These are phyloP conservation scores for Rhea pennata DNA, from an alignment of 2,113 vertebrate species.

Conservation along the genomic window DNA sequence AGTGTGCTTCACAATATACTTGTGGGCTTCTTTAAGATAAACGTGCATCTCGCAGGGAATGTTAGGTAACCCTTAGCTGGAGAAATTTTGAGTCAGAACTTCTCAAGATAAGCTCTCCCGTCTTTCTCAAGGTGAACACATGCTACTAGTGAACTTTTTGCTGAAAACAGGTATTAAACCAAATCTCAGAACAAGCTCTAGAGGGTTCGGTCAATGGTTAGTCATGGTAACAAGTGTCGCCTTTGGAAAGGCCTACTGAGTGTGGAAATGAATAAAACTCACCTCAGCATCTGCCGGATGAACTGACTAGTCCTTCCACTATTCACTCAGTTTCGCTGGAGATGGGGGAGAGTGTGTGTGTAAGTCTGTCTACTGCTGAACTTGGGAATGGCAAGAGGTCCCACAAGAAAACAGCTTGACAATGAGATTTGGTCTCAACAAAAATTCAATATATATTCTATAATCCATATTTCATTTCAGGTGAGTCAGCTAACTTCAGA, in stretches of 20 bases:
- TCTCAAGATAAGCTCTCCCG: not conserved
- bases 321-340: not conserved
- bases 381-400: not conserved
- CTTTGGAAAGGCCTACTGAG: not conserved
- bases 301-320: not conserved
- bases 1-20: not conserved
- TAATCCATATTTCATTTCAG: not conserved
- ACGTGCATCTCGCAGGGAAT: fast-evolving
- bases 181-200: not conserved
- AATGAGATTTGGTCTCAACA: not conserved
- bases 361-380: not conserved
- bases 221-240: not conserved
- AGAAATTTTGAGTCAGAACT: not conserved
- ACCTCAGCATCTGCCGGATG: not conserved
- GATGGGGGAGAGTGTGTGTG: fast-evolving
- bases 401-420: not conserved
- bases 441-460: not conserved
- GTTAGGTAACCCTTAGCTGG: not conserved
- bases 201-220: not conserved
- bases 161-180: not conserved
- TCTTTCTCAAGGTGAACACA: not conserved
- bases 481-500: not conserved
- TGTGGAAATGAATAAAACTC: not conserved
- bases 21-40: not conserved
- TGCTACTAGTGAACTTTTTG: fast-evolving